Base-by-base conservation (phyloP, 1,140 invertebrate species). In the Streblospio benedicti region DNA sequence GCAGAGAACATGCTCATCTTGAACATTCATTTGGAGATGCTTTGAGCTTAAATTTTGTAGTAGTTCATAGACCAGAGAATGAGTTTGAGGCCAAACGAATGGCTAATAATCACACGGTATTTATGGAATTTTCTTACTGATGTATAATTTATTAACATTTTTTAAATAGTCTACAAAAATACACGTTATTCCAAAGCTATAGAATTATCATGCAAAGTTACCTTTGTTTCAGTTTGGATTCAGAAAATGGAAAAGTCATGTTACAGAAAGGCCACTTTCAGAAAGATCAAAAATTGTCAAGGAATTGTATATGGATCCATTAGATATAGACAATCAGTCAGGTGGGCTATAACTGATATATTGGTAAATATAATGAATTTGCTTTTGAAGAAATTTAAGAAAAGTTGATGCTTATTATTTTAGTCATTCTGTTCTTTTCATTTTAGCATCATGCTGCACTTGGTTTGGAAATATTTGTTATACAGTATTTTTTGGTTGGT, bases 211-310 rank as follows among this genome's bases (percentile, higher is more conserved):
- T 12, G 30, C 12, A 23, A n/a, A n/a, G 4, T 6, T 18, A 25
- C 12, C 25, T 38, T 56, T 52, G 16, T 18, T 45, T 63, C 58
- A 74, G 72, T 75, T 75, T 71, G 73, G 73, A 14, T 68, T 75
- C 38, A 73, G 71, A 49, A 75, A 71, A 54, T 75, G 73, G 73
- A 75, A 75, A 60, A 69, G 73, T 55, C 73, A 75, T 65, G 68
- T 75, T 45, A 73, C 71, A 1, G 47, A 66, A n/a, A 59, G 73
- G 9, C 71, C 71, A 6, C 58, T 75, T 43, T 59, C 60, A 25
- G 62, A 60, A 4, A 53, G 71, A 53, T 75, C 73, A 31, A 68
- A 72, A 28, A 70, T 73, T 41, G 70, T 75, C 5, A 65, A 75
- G 59, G 67, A 70, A 54, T 59, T 75, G 14, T 75, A 75, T 54